Evolutionary conservation across 2,797 vertebrate species (phyloP).

Genomic region (Hapalemur alaotrensis): DNA sequence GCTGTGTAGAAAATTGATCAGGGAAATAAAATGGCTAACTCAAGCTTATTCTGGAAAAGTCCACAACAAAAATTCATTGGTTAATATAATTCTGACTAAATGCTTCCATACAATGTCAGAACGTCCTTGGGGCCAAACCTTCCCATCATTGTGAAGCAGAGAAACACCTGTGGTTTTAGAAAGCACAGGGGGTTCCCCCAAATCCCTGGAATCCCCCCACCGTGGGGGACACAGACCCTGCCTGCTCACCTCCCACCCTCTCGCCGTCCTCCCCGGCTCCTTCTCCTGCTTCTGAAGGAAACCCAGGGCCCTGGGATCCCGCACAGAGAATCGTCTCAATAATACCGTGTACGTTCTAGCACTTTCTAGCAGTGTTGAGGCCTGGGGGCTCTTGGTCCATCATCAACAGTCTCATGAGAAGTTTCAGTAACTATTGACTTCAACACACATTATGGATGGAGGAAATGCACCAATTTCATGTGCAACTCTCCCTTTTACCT

Average conservation of each 20-base stretch:
- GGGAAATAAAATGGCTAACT: not conserved
- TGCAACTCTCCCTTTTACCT: rapidly evolving
- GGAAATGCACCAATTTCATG: rapidly evolving
- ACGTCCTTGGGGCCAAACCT: not conserved
- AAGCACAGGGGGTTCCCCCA: not conserved
- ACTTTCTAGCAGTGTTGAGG: not conserved
- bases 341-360: not conserved
- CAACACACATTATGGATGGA: rapidly evolving
- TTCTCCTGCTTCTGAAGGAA: not conserved
- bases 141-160: rapidly evolving
- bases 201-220: not conserved
- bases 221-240: not conserved
- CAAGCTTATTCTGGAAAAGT: not conserved
- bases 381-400: rapidly evolving
- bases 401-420: rapidly evolving
- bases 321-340: rapidly evolving
- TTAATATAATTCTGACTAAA: not conserved
- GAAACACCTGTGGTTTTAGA: not conserved
- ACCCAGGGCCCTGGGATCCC: rapidly evolving
- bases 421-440: rapidly evolving
- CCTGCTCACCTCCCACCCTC: not conserved
- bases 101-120: not conserved
- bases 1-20: not conserved
- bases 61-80: not conserved
- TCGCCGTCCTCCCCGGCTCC: not conserved